A percentile compares a stretch with the other conserved stretches of the same genome.
Conservation (phyloP, 2,113 vertebrate species). For the Nycticryphes semicollaris region DNA sequence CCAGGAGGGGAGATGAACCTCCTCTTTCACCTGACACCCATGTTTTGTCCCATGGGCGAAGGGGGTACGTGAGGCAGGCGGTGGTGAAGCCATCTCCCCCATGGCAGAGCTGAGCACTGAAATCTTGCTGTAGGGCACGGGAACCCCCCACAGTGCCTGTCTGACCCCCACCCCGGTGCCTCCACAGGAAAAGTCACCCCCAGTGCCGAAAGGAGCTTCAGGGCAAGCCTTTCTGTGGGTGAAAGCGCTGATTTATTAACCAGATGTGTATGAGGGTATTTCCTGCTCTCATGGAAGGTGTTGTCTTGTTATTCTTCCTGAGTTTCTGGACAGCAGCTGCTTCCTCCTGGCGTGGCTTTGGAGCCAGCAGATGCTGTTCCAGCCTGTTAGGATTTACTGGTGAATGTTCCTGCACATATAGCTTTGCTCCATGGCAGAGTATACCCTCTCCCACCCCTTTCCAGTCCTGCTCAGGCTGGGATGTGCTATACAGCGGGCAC, state of each 20-base stretch:
- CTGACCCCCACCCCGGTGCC: accelerated
- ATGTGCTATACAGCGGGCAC: accelerated
- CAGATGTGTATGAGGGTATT: neutral
- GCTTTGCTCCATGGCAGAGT: no score
- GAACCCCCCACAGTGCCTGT: neutral
- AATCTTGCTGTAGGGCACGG: neutral
- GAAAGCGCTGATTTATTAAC: neutral
- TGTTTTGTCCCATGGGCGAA: neutral
- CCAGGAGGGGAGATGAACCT: neutral
- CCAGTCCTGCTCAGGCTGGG: accelerated
- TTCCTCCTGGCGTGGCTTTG: neutral
- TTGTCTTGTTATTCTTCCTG: neutral
- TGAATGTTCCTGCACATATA: accelerated
- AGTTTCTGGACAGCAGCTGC: neutral
- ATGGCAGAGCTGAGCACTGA: neutral
- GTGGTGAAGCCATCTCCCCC: accelerated
- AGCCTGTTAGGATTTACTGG: neutral
- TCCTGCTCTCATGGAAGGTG: neutral
- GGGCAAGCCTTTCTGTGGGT: accelerated
- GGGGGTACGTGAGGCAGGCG: accelerated
- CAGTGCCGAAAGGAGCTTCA: neutral
- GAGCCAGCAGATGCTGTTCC: neutral
- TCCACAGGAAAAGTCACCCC: neutral
- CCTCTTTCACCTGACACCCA: accelerated
- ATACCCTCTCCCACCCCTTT: accelerated